Evolutionary conservation across 1,140 invertebrate species (phyloP), one percentile per base, ranked within the genome.

Genomic region (Drosophila oshimai): DNA sequence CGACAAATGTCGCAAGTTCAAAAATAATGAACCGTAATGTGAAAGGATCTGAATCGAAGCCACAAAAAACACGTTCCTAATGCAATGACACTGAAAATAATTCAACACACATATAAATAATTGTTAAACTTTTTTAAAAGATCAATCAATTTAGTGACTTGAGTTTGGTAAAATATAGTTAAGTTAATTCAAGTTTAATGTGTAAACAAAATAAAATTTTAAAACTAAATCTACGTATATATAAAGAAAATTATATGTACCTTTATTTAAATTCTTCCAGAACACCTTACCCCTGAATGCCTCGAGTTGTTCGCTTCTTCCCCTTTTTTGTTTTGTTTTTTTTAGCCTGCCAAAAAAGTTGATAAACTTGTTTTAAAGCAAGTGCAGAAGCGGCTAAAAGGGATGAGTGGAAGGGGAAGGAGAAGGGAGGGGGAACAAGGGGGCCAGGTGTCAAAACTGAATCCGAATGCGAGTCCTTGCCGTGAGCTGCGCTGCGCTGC

Each of bases 281-380:
- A n/a, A n/a, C n/a, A n/a, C n/a, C n/a, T 26, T 15, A 7, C 10
- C 0, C 2, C 13, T 3, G 10, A 24, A 28, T 42, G 6, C 3
- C 26, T 22, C n/a, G 20, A 10, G 2, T 36, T 36, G 28, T 10
- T 28, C 17, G 13, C 4, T 26, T 42, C 41, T 62, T 29, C 34
- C 64, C 57, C 24, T 15, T 50, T 57, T 64, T 51, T 50, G 31
- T 41, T 18, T 50, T 44, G 17, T 28, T 5, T 39, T 42, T 62
- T 42, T 33, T 29, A 39, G 44, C 37, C 47, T 54, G 69, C 29
- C 57, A 54, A 29, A 57, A 76, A 65, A 71, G 42, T 79, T 79
- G 64, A 79, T 54, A 79, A 79, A 79, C 51, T 80, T 70, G 70
- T 60, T 74, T 79, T 80, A 79, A 79, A 80, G 54, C 67, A 33